Conservation (phyloP, 2,797 vertebrate species). For the Alauda arvensis region DNA sequence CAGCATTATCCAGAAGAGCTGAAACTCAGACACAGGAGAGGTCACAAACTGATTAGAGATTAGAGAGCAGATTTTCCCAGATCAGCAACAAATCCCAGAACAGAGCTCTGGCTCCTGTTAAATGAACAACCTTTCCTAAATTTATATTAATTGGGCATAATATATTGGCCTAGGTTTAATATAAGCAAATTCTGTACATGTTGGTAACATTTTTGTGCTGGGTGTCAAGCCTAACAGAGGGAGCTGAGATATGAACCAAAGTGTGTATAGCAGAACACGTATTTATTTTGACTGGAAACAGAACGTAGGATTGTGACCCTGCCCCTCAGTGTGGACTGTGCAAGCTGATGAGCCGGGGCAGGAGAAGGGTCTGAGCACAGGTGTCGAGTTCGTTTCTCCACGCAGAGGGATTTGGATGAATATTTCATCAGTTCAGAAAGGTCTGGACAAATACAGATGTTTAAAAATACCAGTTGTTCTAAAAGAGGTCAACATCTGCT, state of each 20-base stretch:
- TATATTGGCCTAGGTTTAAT: background rate
- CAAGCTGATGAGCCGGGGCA: background rate
- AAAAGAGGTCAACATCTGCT: background rate
- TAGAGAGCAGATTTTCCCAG: background rate
- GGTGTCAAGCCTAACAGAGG: background rate
- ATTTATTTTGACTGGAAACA: background rate
- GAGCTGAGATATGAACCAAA: background rate
- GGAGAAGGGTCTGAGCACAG: background rate
- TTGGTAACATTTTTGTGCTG: background rate
- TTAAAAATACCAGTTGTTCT: background rate
- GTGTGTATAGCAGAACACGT: background rate
- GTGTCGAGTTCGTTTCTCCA: background rate
- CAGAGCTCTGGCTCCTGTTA: background rate
- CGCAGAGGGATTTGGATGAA: background rate
- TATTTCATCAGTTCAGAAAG: constrained; percentile 18
- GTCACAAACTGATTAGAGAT: no score
- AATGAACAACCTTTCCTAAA: background rate
- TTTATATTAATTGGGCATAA: background rate
- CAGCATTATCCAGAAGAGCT: background rate
- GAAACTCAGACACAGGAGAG: background rate
- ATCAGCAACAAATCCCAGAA: background rate
- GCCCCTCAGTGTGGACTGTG: background rate
- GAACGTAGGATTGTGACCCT: background rate
- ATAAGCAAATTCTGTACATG: background rate
- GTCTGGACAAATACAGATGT: background rate